These are phyloP conservation scores for Puffinus mauretanicus DNA, from an alignment of 2,113 vertebrate genomes.

Conservation along the genomic window DNA sequence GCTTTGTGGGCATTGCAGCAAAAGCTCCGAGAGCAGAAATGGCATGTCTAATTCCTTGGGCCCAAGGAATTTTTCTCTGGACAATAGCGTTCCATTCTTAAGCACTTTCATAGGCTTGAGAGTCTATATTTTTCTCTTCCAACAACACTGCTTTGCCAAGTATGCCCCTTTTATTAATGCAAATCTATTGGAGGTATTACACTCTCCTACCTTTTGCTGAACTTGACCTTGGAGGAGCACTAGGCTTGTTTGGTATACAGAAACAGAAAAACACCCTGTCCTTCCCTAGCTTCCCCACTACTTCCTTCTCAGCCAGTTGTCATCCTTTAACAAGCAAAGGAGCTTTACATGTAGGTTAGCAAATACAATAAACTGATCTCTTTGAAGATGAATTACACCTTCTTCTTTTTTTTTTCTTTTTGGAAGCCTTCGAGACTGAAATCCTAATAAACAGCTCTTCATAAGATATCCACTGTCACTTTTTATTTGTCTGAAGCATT, in stretches of 20 bases:
- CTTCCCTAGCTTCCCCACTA: neutral
- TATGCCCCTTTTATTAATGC: neutral
- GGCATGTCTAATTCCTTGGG: no score
- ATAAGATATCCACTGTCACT: constrained; percentile 29
- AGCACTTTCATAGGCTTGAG: constrained; percentile 11
- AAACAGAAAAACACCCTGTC: neutral
- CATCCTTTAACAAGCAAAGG: constrained; percentile 7
- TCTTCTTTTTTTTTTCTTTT: neutral
- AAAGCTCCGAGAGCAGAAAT: neutral
- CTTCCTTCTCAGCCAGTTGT: neutral
- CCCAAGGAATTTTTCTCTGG: neutral
- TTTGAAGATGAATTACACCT: neutral
- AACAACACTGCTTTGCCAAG: neutral
- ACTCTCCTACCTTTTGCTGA: neutral
- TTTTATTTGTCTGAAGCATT: constrained; percentile 30
- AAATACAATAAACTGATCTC: constrained; percentile 22
- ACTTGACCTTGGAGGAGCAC: constrained; percentile 29
- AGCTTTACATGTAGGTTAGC: constrained; percentile 21
- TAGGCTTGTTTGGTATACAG: neutral
- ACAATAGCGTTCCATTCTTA: constrained; percentile 4
- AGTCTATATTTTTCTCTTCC: neutral
- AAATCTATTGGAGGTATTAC: neutral
- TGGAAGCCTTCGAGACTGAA: neutral
- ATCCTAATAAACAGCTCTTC: constrained; percentile 39
- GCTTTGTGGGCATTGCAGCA: neutral